Conservation (phyloP, 2,888 invertebrate genomes). For the Torymus texanus region DNA sequence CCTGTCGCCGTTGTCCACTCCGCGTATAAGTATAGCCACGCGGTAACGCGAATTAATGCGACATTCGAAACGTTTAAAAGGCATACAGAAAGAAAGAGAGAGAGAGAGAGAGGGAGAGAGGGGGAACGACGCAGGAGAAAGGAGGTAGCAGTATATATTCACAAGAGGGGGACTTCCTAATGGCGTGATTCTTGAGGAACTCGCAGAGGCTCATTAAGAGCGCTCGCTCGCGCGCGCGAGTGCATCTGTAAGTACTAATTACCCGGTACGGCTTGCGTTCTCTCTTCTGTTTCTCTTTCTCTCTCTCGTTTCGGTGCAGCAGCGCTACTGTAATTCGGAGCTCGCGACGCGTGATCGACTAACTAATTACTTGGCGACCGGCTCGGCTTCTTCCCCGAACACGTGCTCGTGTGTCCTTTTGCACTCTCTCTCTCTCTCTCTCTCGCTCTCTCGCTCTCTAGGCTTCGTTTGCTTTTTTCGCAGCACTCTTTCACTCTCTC, state of each 20-base stretch:
- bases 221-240: constrained; percentile 65
- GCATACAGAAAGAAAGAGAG: constrained; percentile 1
- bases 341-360: constrained; percentile 66
- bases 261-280: constrained; percentile 57
- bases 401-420: constrained; percentile 19
- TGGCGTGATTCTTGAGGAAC: constrained; percentile 52
- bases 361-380: constrained; percentile 68
- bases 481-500: background rate
- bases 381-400: constrained; percentile 41
- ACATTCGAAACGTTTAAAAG: constrained; percentile 1
- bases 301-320: constrained; percentile 13
- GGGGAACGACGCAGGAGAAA: constrained; percentile 73
- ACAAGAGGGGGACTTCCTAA: constrained; percentile 39
- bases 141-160: constrained; percentile 61
- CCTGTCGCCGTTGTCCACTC: no score
- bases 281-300: background rate
- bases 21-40: no score
- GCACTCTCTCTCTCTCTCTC: constrained; percentile 18
- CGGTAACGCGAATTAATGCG: constrained; percentile 39
- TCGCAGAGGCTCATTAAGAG: constrained; percentile 66
- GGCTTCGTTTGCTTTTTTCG: background rate
- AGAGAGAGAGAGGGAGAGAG: constrained; percentile 71
- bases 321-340: constrained; percentile 63
- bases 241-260: constrained; percentile 73
- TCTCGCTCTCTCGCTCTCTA: constrained; percentile 14